Conservation (phyloP, 2,113 vertebrate genomes). For the Melanotaenia duboulayi region DNA sequence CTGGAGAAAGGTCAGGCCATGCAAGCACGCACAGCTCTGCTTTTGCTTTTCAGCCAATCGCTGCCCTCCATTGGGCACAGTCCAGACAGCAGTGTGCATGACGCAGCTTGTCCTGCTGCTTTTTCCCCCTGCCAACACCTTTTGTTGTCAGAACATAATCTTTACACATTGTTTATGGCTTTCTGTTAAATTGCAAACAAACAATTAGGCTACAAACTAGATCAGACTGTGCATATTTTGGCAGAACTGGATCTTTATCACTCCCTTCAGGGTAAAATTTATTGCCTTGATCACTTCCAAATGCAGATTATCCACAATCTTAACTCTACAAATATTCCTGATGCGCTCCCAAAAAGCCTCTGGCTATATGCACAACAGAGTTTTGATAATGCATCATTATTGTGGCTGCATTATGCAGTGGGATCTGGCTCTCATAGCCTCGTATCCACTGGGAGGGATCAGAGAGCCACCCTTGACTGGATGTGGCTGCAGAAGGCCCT, state of each 20-base stretch:
- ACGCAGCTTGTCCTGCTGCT: constrained; percentile 49
- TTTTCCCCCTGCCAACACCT: constrained; percentile 36
- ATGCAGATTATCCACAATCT: constrained; percentile 43
- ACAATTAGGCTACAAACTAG: constrained; percentile 3
- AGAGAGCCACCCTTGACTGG: constrained; percentile 73
- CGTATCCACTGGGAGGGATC: constrained; percentile 55
- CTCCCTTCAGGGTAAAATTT: constrained; percentile 7
- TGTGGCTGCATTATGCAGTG: constrained; percentile 43
- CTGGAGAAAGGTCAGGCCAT: constrained; percentile 86
- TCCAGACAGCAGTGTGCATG: constrained; percentile 40
- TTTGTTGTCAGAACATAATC: constrained; percentile 30
- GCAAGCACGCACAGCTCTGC: constrained; percentile 47
- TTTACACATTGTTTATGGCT: constrained; percentile 30
- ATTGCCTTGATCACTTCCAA: constrained; percentile 16
- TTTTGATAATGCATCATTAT: constrained; percentile 60
- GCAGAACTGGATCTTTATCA: constrained; percentile 1
- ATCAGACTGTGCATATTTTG: constrained; percentile 1
- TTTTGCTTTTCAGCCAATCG: constrained; percentile 44
- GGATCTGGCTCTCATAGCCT: constrained; percentile 43
- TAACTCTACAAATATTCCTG: constrained; percentile 47
- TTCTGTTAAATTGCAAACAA: constrained; percentile 14
- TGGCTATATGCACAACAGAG: constrained; percentile 29
- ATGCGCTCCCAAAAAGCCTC: constrained; percentile 52
- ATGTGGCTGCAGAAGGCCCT: constrained; percentile 75
- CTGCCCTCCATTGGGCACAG: constrained; percentile 18